Evolutionary conservation across 2,888 invertebrate species (phyloP).

Genomic region (Temnothorax rugatulus): DNA sequence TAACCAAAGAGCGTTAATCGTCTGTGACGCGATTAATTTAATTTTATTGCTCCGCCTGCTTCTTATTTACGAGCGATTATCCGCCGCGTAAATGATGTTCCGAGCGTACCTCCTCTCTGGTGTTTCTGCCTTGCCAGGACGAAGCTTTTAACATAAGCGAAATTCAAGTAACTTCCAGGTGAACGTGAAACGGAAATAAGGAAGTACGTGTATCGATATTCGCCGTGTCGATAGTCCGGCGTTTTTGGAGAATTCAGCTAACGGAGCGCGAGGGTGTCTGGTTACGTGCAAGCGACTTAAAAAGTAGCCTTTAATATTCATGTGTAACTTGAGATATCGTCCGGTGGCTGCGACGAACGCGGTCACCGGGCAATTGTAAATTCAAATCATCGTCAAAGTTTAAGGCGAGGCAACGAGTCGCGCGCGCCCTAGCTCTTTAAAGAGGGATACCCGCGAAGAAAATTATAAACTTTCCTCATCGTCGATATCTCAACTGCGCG

Average conservation of each 20-base stretch:
- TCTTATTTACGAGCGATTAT: conserved; percentile 42
- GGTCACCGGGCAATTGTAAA: conserved; percentile 47
- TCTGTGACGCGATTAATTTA: conserved; percentile 39
- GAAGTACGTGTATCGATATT: not conserved
- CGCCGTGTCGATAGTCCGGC: not conserved
- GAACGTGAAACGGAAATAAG: conserved; percentile 31
- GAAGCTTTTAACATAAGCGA: conserved; percentile 34
- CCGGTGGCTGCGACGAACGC: not conserved
- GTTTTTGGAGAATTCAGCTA: conserved; percentile 17
- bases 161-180: conserved; percentile 15
- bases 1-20: conserved; percentile 49
- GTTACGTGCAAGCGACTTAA: conserved; percentile 38
- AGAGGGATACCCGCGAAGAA: not conserved
- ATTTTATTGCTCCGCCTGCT: conserved; percentile 25
- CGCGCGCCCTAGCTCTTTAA: conserved; percentile 1
- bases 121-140: not conserved
- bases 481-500: not conserved
- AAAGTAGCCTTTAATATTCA: conserved; percentile 49
- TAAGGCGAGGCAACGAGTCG: conserved; percentile 6
- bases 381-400: conserved; percentile 51
- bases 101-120: not conserved
- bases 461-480: conserved; percentile 25
- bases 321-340: conserved; percentile 50
- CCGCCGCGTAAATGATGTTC: not conserved
- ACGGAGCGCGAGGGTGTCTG: not conserved